Base-by-base conservation (phyloP, 2,113 vertebrate genomes). In the Myrmecophaga tridactyla region DNA sequence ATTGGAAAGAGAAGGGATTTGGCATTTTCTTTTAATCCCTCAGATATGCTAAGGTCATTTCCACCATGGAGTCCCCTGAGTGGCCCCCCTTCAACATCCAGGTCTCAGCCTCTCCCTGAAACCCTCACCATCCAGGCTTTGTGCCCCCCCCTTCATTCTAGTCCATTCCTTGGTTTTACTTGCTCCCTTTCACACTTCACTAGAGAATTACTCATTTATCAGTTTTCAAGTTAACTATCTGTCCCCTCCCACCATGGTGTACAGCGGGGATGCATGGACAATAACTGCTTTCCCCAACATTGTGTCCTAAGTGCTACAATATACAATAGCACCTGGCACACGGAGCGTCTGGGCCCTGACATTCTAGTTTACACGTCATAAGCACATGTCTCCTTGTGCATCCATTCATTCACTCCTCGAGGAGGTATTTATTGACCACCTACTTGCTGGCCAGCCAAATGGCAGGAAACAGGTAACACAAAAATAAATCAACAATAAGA, bases 131-230 rank as follows among this genome's bases (percentile, higher is more conserved):
- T 46, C 36, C 34, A 13, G 69, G 23, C 43, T 76, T 21, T 13
- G 56, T 27, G 29, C n/a, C n/a, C 9, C 1, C 23, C 6, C 0
- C 0, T n/a, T 7, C 27, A 6, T 11, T 17, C 36, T 2, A 39
- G 25, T 8, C 41, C 27, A 23, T 34, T 12, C 1, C 20, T 46
- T 62, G 70, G 4, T 60, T 62, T 65, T 56, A 6, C 23, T 80
- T 27, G 34, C 56, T 90, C 92, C 65, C 36, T 84, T 96, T 82
- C 77, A 62, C 67, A 36, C 69, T 62, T 72, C 3, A 7, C 2
- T 88, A 51, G 75, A n/a, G 93, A 89, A 76, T 77, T n/a, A 77
- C 72, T 77, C 2, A 41, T 70, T 46, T 67, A 11, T 76, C 48
- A 39, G 10, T 20, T 65, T 80, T 23, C 31, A 34, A 23, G 41